Percentiles rank a stretch among this genome's conserved stretches.
Conservation (phyloP, 2,888 invertebrate genomes). For the Neria commutata region DNA sequence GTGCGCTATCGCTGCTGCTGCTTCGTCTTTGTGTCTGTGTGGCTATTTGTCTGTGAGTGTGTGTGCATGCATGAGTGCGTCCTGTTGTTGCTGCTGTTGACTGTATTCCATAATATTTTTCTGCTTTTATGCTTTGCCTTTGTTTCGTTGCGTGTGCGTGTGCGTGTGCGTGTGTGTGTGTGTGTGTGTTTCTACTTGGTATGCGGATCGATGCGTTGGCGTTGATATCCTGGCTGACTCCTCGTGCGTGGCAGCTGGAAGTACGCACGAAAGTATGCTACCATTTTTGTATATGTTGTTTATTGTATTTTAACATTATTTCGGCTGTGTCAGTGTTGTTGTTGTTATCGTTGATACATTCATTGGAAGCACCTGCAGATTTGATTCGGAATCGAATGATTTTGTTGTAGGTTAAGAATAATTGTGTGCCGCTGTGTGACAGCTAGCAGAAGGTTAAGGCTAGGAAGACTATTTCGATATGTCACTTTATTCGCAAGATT, state of each 20-base stretch:
- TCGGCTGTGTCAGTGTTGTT: constrained; percentile 15
- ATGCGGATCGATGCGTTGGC: neutral
- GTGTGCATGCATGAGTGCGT: neutral
- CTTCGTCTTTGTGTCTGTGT: neutral
- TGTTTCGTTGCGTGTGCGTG: constrained; percentile 6
- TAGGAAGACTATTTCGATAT: no score
- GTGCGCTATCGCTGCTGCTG: constrained; percentile 14
- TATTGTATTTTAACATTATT: constrained; percentile 10
- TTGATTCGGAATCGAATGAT: no score
- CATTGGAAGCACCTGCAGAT: no score
- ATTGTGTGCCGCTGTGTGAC: no score
- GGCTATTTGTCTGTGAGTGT: neutral
- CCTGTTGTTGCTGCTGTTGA: neutral
- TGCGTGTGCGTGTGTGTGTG: constrained; percentile 18
- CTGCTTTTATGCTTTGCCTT: constrained; percentile 1
- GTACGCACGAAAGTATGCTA: constrained; percentile 9
- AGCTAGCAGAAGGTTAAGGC: no score
- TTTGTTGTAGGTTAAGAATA: no score
- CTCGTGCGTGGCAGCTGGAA: no score
- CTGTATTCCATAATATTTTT: constrained; percentile 25
- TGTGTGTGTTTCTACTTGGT: neutral
- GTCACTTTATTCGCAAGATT: no score
- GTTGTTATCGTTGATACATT: no score
- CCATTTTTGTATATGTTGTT: no score
- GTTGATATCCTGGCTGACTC: constrained; percentile 6